Conservation (phyloP, 2,113 vertebrate species). For the Myotis lucifugus region DNA sequence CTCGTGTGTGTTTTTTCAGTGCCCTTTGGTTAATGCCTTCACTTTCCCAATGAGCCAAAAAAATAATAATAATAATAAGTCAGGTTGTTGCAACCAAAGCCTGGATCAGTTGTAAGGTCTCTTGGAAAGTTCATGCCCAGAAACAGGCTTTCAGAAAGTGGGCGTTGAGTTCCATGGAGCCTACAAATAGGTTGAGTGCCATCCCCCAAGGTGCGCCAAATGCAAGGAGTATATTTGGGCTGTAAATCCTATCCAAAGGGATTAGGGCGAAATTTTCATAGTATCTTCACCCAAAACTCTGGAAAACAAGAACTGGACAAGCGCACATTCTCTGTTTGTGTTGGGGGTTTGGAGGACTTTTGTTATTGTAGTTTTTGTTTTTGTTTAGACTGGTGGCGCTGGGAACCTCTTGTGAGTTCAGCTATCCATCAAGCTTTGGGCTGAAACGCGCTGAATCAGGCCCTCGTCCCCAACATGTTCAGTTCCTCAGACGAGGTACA, state of each 20-base stretch:
- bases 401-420: neutral
- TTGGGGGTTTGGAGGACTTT: neutral
- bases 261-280: neutral
- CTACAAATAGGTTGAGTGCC: neutral
- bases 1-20: neutral
- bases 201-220: neutral
- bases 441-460: neutral
- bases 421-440: neutral
- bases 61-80: neutral
- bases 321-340: neutral
- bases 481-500: neutral
- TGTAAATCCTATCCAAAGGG: neutral
- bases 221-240: no score
- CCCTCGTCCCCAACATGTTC: neutral
- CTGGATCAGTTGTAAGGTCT: neutral
- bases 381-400: neutral
- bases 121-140: neutral
- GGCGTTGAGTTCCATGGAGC: neutral
- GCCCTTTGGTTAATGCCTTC: neutral
- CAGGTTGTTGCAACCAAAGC: neutral
- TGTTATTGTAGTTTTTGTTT: slow-evolving; percentile 21
- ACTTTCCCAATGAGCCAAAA: neutral
- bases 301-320: slow-evolving; percentile 13
- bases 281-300: neutral
- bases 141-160: neutral